A percentile compares a stretch with the other conserved stretches of the same genome.
These are phyloP conservation scores for Auanema freiburgensis DNA, from an alignment of 2,888 invertebrate species.

Conservation along the genomic window DNA sequence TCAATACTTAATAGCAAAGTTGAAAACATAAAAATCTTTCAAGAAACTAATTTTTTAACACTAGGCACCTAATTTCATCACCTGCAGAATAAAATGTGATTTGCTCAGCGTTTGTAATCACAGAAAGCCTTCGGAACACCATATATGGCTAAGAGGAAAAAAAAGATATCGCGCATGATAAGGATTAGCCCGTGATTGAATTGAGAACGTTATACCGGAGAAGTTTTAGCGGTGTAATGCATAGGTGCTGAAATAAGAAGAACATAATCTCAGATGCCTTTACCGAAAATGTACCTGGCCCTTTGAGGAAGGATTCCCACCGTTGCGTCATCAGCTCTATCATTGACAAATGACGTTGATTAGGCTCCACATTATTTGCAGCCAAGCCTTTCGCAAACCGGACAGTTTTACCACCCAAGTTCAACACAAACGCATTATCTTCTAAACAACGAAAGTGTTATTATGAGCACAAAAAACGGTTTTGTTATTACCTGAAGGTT, in stretches of 20 bases:
- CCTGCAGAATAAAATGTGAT: too few relatives aligned
- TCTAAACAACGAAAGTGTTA: not conserved
- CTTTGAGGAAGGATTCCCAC: conserved; percentile 5
- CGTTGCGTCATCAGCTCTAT: conserved; percentile 8
- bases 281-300: not conserved
- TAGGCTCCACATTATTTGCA: not conserved
- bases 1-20: too few relatives aligned
- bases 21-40: too few relatives aligned
- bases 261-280: not conserved
- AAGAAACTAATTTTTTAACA: too few relatives aligned
- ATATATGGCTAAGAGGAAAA: too few relatives aligned
- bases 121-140: too few relatives aligned
- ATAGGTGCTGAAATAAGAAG: not conserved
- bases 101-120: too few relatives aligned
- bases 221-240: not conserved
- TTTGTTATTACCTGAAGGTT: not conserved
- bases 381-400: conserved; percentile 15
- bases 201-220: not conserved
- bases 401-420: conserved; percentile 15
- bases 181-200: conserved; percentile 5
- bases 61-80: too few relatives aligned
- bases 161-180: not conserved
- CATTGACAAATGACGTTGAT: not conserved
- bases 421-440: conserved; percentile 16
- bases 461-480: too few relatives aligned